Conservation (phyloP, 2,797 vertebrate genomes). For the Nannoperca australis region DNA sequence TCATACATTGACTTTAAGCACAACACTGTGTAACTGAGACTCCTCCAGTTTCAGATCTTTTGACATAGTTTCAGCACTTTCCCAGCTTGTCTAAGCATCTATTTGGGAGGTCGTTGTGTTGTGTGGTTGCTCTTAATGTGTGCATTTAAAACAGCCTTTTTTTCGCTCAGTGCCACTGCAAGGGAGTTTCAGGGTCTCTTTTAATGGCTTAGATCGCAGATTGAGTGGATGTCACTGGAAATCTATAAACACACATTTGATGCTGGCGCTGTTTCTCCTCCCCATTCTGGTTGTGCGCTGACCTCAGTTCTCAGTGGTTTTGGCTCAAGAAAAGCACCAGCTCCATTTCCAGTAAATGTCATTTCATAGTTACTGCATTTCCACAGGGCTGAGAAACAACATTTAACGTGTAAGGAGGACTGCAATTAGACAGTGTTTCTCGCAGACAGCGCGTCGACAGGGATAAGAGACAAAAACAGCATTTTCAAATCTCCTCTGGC, state of each 20-base stretch:
- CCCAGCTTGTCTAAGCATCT: constrained; percentile 43
- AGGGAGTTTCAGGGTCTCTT: constrained; percentile 51
- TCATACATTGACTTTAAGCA: constrained; percentile 6
- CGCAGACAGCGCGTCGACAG: constrained; percentile 70
- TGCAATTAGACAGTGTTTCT: constrained; percentile 76
- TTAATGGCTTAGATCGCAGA: constrained; percentile 76
- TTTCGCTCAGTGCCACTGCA: constrained; percentile 40
- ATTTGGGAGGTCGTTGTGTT: constrained; percentile 64
- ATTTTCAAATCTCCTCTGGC: constrained; percentile 50
- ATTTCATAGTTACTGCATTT: constrained; percentile 82
- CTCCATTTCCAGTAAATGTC: constrained; percentile 85
- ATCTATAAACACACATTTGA: constrained; percentile 76
- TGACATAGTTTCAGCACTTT: constrained; percentile 48
- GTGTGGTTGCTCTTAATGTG: constrained; percentile 65
- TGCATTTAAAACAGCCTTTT: constrained; percentile 41
- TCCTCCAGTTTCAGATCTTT: constrained; percentile 16
- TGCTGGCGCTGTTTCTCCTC: constrained; percentile 55
- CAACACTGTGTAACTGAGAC: not conserved
- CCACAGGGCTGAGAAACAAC: constrained; percentile 77
- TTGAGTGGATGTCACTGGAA: constrained; percentile 75
- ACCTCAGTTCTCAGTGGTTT: constrained; percentile 84
- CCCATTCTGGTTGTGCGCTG: constrained; percentile 66
- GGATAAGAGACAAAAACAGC: constrained; percentile 51
- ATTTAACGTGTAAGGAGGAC: constrained; percentile 71
- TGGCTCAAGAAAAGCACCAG: constrained; percentile 72